Base-by-base conservation (phyloP, 1,140 invertebrate genomes). In the Tigriopus japonicus region DNA sequence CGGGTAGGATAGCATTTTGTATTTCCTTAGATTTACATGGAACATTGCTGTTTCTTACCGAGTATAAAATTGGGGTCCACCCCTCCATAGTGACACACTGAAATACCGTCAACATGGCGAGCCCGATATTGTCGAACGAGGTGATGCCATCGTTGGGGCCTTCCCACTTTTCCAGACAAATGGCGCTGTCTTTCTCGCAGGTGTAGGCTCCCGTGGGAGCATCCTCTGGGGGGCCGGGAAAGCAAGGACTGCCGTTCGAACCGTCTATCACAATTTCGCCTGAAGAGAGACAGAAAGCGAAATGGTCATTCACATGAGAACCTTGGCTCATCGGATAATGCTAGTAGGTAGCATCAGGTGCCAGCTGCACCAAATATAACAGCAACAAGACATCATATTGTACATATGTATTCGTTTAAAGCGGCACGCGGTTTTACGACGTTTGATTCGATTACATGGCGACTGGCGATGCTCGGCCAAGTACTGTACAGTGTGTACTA, bases 41-140 rank as follows among this genome's bases (percentile, higher is more conserved):
- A n/a, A 35, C 28, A 35, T 35, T 52, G 2, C 19, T n/a, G n/a
- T n/a, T n/a, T 2, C 49, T 60, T 66, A 79, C 77, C 69, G 75
- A 76, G 68, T 80, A 80, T 67, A 80, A 69, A 42, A 81, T 73
- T 51, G 68, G 68, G 6, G 78, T 80, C 78, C 78, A 80, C 12
- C 78, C 78, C 66, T 80, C 78, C 76, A 80, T 78, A 10, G 77
- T 80, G 64, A 79, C 76, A 67, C 80, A 81, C 67, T 81, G 78
- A 68, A 81, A 81, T 52, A 81, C 79, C 51, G 79, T 81, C 42
- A 81, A 69, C 79, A 81, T 81, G 24, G 79, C 77, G 7, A 81
- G 71, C 19, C 78, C 79, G 68, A 81, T 77, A 69, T 81, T 81
- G 68, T 81, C 79, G 68, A 81, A 81, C 67, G 80, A 80, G 10